Conservation (phyloP, 1,140 invertebrate species). For the Bradynema listronoti region DNA sequence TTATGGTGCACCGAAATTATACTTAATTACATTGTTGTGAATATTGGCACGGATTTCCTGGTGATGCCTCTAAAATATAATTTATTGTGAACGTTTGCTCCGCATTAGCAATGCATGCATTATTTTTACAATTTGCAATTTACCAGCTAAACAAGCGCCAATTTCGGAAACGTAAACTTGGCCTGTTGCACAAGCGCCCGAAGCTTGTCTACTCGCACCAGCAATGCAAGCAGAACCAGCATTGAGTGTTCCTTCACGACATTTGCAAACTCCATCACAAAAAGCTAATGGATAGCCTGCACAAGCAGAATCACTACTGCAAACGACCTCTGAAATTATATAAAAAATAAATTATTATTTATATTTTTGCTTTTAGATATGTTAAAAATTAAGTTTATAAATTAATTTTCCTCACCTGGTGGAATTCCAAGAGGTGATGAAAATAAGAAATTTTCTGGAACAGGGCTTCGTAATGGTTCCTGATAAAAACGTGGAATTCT, state of each 20-base stretch:
- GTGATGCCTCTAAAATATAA: constrained; percentile 38
- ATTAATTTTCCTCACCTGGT: too few relatives aligned
- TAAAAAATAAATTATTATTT: too few relatives aligned
- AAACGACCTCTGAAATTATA: not conserved
- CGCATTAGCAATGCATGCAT: too few relatives aligned
- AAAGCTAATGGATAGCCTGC: constrained; percentile 12
- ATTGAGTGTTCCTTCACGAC: constrained; percentile 51
- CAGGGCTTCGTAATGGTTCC: too few relatives aligned
- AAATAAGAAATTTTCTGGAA: too few relatives aligned
- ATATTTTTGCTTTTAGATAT: too few relatives aligned
- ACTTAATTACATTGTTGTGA: constrained; percentile 55
- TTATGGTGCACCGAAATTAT: too few relatives aligned
- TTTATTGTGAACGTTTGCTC: not conserved
- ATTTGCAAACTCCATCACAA: constrained; percentile 55
- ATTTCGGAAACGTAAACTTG: constrained; percentile 53
- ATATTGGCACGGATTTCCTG: constrained; percentile 54
- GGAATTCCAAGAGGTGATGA: too few relatives aligned
- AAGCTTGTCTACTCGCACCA: constrained; percentile 9
- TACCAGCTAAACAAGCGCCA: constrained; percentile 52
- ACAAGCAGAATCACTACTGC: constrained; percentile 6
- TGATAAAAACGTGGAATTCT: too few relatives aligned
- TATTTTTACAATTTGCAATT: too few relatives aligned
- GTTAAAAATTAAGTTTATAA: too few relatives aligned
- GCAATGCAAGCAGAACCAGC: constrained; percentile 55
- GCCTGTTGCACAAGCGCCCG: constrained; percentile 43